Conservation (phyloP, 2,797 vertebrate species). For the Knipowitschia caucasica region DNA sequence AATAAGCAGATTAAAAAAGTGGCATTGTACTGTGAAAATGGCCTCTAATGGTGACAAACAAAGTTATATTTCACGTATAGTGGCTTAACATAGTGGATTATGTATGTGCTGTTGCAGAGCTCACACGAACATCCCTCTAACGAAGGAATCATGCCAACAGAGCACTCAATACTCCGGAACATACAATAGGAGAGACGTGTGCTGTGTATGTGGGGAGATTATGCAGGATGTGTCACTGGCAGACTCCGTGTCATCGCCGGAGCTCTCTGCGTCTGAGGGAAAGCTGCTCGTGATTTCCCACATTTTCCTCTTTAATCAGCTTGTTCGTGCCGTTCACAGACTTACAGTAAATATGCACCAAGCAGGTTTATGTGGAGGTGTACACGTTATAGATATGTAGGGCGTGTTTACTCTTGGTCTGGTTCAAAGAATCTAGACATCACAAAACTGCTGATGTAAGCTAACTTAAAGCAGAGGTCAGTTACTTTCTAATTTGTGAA, state of each 20-base stretch:
- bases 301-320: constrained; percentile 23
- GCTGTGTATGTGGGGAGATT: constrained; percentile 35
- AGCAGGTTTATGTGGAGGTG: background rate
- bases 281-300: constrained; percentile 23
- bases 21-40: background rate
- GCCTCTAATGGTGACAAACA: background rate
- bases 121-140: background rate
- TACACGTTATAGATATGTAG: background rate
- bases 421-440: too few species aligned
- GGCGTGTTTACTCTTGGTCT: too few species aligned
- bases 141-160: constrained; percentile 27
- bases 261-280: constrained; percentile 47
- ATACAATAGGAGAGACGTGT: constrained; percentile 21
- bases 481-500: too few species aligned
- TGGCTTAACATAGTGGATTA: background rate
- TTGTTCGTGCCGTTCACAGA: constrained; percentile 8
- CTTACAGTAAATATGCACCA: constrained; percentile 12
- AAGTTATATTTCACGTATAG: background rate
- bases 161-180: constrained; percentile 50
- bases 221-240: constrained; percentile 46
- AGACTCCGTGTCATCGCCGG: constrained; percentile 51
- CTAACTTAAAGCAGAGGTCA: too few species aligned
- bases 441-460: too few species aligned
- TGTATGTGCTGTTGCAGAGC: background rate
- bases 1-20: background rate